Percentiles rank a stretch among this genome's conserved stretches.
phyloP scores from a whole-genome alignment of 1,140 invertebrate genomes.

The Portunus trituberculatus region DNA sequence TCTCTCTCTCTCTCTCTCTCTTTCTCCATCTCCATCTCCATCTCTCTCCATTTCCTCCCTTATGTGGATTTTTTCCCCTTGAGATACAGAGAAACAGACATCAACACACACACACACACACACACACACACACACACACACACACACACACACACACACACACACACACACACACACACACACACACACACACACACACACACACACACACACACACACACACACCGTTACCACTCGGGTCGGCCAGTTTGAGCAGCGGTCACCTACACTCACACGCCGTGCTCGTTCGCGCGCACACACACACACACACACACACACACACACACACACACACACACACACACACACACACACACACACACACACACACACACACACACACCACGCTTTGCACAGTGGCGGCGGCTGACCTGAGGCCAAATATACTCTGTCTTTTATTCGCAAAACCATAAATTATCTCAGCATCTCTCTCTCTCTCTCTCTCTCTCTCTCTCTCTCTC shows the following conservation, averaged over 20 bases:
- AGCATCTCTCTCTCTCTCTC: constrained; percentile 8
- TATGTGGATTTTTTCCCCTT: background rate
- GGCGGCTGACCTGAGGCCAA: constrained; percentile 15
- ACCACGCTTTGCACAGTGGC: background rate
- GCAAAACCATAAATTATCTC: background rate
- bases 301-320: background rate
- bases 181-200: constrained; percentile 20
- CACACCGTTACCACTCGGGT: background rate
- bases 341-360: constrained; percentile 17
- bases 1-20: too few relatives aligned
- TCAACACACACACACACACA: background rate
- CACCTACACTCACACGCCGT: background rate
- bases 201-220: constrained; percentile 20
- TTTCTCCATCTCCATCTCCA: too few relatives aligned
- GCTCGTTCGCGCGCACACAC: background rate
- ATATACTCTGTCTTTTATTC: constrained; percentile 14
- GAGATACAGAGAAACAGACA: background rate
- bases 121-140: constrained; percentile 11
- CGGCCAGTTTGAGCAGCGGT: constrained; percentile 16
- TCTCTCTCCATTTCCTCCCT: too few relatives aligned
- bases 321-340: background rate
- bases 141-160: constrained; percentile 16
- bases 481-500: constrained; percentile 12
- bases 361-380: constrained; percentile 20
- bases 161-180: constrained; percentile 11